phyloP scores from a whole-genome alignment of 2,888 invertebrate species.

The Schizotus pectinicornis region DNA sequence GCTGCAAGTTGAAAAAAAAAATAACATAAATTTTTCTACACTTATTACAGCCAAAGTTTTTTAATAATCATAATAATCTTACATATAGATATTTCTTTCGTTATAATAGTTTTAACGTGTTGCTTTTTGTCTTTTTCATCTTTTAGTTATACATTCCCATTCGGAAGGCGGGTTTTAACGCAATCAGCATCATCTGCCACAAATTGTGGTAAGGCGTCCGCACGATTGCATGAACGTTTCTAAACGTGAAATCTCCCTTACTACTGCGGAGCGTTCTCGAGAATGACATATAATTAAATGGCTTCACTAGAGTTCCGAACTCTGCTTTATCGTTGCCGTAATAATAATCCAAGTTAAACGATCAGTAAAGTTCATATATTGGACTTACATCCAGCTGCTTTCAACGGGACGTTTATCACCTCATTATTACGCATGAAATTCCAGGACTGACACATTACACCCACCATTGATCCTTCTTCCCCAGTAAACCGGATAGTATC shows the following conservation, averaged over 20 bases:
- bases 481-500: no score
- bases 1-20: neutral
- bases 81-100: no score
- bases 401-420: conserved; percentile 12
- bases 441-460: neutral
- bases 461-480: no score
- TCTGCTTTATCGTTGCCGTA: conserved; percentile 10
- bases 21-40: neutral
- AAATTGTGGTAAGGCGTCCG: no score
- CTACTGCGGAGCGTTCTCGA: neutral
- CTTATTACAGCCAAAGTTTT: no score
- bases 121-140: no score
- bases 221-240: no score
- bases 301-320: conserved; percentile 10
- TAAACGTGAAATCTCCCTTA: no score
- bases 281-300: conserved; percentile 6
- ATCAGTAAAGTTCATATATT: conserved; percentile 23
- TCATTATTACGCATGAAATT: conserved; percentile 16
- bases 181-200: no score
- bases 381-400: conserved; percentile 13
- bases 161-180: neutral
- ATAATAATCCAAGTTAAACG: conserved; percentile 13
- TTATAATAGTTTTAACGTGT: no score
- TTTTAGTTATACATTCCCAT: no score
- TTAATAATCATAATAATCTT: no score